Percentiles rank a stretch among this genome's conserved stretches.
phyloP scores from a whole-genome alignment of 2,797 vertebrate genomes.

The Enteromius anoplus region DNA sequence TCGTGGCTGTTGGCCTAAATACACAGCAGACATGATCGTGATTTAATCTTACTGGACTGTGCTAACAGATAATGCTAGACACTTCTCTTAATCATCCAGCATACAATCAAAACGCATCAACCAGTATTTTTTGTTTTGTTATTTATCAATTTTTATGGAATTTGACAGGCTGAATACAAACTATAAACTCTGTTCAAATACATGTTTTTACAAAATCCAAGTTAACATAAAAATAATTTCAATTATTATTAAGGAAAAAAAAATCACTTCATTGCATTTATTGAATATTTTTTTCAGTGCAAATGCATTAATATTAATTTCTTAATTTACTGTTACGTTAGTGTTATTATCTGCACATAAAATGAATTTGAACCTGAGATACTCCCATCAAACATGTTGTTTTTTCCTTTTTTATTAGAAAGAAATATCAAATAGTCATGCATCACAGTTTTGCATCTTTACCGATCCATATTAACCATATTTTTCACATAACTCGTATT shows the following conservation, averaged over 20 bases:
- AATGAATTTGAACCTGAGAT: too few relatives aligned
- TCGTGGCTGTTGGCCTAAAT: constrained; percentile 56
- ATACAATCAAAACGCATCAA: neutral
- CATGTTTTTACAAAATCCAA: neutral
- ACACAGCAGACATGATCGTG: constrained; percentile 40
- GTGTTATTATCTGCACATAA: too few relatives aligned
- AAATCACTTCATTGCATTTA: too few relatives aligned
- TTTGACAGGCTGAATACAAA: neutral
- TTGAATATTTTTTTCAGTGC: too few relatives aligned
- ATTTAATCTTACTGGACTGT: constrained; percentile 24
- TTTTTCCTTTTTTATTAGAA: too few relatives aligned
- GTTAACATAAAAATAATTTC: neutral
- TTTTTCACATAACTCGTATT: neutral
- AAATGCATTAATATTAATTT: neutral
- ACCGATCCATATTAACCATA: neutral
- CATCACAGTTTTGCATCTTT: neutral
- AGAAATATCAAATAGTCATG: neutral
- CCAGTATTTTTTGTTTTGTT: neutral
- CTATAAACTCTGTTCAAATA: neutral
- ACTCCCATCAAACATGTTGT: too few relatives aligned
- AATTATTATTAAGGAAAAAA: too few relatives aligned
- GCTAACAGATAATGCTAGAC: constrained; percentile 5
- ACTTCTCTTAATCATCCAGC: neutral
- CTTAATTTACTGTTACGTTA: too few relatives aligned
- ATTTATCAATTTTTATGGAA: neutral